These are phyloP conservation scores for Cyprinella venusta DNA, from an alignment of 2,797 vertebrate species.

Conservation along the genomic window DNA sequence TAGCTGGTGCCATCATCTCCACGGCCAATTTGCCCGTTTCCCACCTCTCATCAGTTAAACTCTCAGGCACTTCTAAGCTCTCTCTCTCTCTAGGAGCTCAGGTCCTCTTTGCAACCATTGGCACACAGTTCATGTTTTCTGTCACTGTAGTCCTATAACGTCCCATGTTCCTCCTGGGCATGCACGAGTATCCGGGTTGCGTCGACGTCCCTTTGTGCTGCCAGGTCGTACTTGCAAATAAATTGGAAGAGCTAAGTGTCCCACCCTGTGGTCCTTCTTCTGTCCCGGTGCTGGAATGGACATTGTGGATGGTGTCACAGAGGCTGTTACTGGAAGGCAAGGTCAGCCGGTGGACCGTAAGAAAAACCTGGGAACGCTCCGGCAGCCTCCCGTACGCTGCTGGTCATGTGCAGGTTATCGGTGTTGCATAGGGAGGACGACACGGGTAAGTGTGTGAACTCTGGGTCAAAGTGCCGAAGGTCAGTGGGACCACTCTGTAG, in stretches of 20 bases:
- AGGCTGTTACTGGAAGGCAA: constrained; percentile 71
- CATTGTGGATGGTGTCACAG: background rate
- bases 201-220: background rate
- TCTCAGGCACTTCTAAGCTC: constrained; percentile 76
- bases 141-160: constrained; percentile 31
- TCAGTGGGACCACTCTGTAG: constrained; percentile 79
- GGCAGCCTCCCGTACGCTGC: constrained; percentile 79
- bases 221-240: background rate
- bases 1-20: constrained; percentile 52
- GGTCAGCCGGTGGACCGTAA: constrained; percentile 74
- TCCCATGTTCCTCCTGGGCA: constrained; percentile 55
- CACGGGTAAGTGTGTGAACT: constrained; percentile 84
- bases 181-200: background rate
- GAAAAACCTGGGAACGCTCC: constrained; percentile 84
- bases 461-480: constrained; percentile 81
- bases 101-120: constrained; percentile 61
- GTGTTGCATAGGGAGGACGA: constrained; percentile 76
- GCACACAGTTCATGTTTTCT: constrained; percentile 65
- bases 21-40: background rate
- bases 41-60: constrained; percentile 34
- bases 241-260: constrained; percentile 21
- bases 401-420: constrained; percentile 72
- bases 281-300: constrained; percentile 33
- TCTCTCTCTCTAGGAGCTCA: constrained; percentile 39
- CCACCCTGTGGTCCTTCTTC: constrained; percentile 49